Evolutionary conservation across 2,797 vertebrate genomes (phyloP).

Genomic region (Hoplostethus mediterraneus): DNA sequence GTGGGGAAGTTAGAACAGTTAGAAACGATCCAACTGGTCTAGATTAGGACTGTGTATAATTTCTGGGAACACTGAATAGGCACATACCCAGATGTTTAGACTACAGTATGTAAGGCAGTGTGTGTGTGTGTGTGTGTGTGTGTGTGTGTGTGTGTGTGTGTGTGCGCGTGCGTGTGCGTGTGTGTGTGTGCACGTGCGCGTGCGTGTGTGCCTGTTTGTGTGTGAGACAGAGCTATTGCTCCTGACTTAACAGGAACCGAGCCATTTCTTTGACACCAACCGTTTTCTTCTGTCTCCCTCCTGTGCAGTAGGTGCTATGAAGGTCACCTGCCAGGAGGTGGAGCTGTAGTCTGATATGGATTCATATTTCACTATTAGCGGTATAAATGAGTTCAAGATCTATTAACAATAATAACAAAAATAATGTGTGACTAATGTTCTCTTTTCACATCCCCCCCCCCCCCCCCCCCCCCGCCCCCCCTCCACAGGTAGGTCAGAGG

Average conservation of each 20-base stretch:
- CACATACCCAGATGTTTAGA: constrained; percentile 52
- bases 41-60: constrained; percentile 33
- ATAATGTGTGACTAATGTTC: background rate
- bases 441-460: constrained; percentile 29
- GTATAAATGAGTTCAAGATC: constrained; percentile 15
- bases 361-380: constrained; percentile 2
- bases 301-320: background rate
- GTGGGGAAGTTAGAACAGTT: background rate
- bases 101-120: constrained; percentile 30
- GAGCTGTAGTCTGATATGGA: constrained; percentile 41
- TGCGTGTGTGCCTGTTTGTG: background rate
- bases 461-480: constrained; percentile 23
- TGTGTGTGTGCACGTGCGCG: background rate
- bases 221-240: background rate
- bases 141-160: constrained; percentile 2
- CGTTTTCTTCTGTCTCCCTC: constrained; percentile 15
- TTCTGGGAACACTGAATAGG: constrained; percentile 36
- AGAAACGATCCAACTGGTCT: constrained; percentile 42
- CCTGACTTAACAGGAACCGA: constrained; percentile 33
- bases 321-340: constrained; percentile 56
- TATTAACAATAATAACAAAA: constrained; percentile 10
- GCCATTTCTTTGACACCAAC: constrained; percentile 13
- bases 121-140: constrained; percentile 14
- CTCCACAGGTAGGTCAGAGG: constrained; percentile 18
- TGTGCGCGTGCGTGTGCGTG: background rate